Evolutionary conservation across 2,888 invertebrate species (phyloP).

Genomic region (Drosophila stalkeri): DNA sequence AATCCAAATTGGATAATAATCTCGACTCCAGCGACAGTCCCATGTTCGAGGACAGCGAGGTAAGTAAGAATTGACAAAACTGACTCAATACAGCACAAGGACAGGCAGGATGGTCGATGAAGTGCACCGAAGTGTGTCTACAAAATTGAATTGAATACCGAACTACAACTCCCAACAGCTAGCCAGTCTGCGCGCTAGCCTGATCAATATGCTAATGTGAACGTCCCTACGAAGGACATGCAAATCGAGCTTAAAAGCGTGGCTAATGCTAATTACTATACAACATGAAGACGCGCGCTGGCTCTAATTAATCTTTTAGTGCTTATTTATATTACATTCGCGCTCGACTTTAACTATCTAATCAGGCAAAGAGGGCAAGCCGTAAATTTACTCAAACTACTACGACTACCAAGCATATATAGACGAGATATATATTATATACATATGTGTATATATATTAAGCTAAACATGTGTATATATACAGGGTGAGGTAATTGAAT

Average conservation of each 20-base stretch:
- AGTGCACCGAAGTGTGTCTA: constrained; percentile 30
- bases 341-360: constrained; percentile 53
- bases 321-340: constrained; percentile 73
- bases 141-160: constrained; percentile 60
- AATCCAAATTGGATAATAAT: constrained; percentile 85
- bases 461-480: background rate
- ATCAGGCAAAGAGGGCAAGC: constrained; percentile 67
- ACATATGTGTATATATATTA: background rate
- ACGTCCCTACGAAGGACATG: constrained; percentile 21
- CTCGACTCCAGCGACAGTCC: constrained; percentile 85
- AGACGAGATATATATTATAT: background rate
- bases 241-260: constrained; percentile 25
- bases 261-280: constrained; percentile 52
- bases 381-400: constrained; percentile 35
- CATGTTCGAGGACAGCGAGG: constrained; percentile 85
- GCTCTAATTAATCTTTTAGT: constrained; percentile 72
- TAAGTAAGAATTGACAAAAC: constrained; percentile 69
- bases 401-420: constrained; percentile 3
- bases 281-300: constrained; percentile 48
- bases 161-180: background rate
- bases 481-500: background rate
- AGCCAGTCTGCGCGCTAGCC: background rate
- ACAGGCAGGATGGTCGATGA: constrained; percentile 31
- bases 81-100: constrained; percentile 1
- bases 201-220: constrained; percentile 62